Evolutionary conservation across 2,888 invertebrate genomes (phyloP).

Genomic region (Julus scanicus): DNA sequence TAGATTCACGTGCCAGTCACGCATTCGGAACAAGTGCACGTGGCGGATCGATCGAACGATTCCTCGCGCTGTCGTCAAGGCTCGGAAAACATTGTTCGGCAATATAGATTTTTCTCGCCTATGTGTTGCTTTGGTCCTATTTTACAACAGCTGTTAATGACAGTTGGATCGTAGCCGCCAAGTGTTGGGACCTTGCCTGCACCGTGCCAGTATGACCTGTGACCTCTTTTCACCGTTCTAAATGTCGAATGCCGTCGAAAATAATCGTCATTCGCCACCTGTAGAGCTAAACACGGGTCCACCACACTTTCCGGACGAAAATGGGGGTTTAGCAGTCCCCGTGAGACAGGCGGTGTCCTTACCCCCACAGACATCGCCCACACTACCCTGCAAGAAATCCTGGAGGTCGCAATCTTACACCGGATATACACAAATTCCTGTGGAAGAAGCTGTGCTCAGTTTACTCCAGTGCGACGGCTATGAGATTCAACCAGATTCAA

Average conservation of each 20-base stretch:
- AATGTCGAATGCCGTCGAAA: conserved; percentile 47
- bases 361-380: neutral
- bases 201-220: neutral
- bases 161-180: too few relatives aligned
- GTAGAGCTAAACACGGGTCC: neutral
- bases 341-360: neutral
- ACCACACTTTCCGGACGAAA: neutral
- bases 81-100: neutral
- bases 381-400: neutral
- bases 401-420: conserved; percentile 50
- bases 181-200: too few relatives aligned
- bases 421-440: conserved; percentile 31
- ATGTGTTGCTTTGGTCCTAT: too few relatives aligned
- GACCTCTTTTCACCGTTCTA: neutral
- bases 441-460: conserved; percentile 21
- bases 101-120: too few relatives aligned
- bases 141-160: too few relatives aligned
- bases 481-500: neutral
- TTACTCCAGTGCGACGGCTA: conserved; percentile 42
- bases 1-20: too few relatives aligned
- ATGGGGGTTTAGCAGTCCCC: conserved; percentile 3
- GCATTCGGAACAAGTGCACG: too few relatives aligned
- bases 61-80: neutral
- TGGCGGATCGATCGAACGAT: neutral
- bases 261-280: conserved; percentile 12